Evolutionary conservation across 2,888 invertebrate species (phyloP), one percentile per base, ranked within the genome.

Genomic region (Phyllotreta cruciferae): DNA sequence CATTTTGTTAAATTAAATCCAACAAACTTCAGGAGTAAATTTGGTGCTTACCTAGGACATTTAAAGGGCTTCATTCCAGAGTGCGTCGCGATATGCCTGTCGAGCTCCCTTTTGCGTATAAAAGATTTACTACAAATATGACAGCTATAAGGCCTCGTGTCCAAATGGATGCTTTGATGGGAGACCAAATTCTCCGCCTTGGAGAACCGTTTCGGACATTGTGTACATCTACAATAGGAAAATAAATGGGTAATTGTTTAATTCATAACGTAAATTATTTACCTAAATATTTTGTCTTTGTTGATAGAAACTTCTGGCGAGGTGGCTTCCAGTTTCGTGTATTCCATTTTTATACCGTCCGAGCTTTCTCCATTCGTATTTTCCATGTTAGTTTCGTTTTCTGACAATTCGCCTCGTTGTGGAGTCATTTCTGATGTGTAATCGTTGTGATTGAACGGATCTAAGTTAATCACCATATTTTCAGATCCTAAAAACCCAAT

Each of bases 81-180:
- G 77, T 90, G 90, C 0, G 89, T 83, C 0, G 86, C 83, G 10
- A 86, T 83, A 79, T 91, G 91, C 0, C 90, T 83, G 69, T 90
- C 89, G 7, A 90, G 78, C 78, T 91, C 90, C 44, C 90, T 83
- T 78, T 90, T 89, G 1, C 90, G 81, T 37, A 87, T 82, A 74
- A 91, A 91, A 6, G 87, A 84, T 75, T 89, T 89, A 56, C 84
- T 85, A 75, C 90, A 91, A 50, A 88, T 83, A 68, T 85, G 84
- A 74, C 90, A 91, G 63, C 84, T 83, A 74, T 87, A 87, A 0
- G 85, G 83, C 64, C 71, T 64, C 6, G 37, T 58, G 47, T 73
- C 75, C 13, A 73, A 71, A 62, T 76, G 76, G 11, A 65, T 71
- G 0, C 74, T 72, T 58, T 74, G 72, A 58, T 76, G 77, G 34